Base-by-base conservation (phyloP, 2,113 vertebrate species). In the Syngnathus scovelli region DNA sequence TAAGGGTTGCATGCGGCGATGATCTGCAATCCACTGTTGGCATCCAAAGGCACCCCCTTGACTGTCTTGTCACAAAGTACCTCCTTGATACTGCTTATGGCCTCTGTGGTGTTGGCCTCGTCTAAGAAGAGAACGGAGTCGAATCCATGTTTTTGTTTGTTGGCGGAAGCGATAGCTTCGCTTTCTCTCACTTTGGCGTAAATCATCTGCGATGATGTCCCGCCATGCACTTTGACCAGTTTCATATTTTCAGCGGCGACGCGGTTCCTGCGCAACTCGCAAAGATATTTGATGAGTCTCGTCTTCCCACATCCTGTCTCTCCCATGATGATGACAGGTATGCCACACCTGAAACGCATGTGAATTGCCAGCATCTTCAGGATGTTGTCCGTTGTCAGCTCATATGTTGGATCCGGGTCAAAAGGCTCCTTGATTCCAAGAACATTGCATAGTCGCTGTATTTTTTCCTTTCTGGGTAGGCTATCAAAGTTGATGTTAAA, bases 1-100 rank as follows among this genome's bases (percentile, higher is more conserved):
- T 99, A 99, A 2, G 97, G 97, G 72, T 99, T 99, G 88, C 97
- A 99, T 64, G 97, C 97, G 0, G 96, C 96, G 18, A 99, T 93
- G 63, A 99, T 90, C 67, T 89, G 83, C 68, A 99, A 67, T 52
- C 95, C 94, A 0, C 86, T 91, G 76, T 70, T 11, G 0, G 67
- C 1, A n/a, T 0, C 64, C 77, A 98, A 82, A 7, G 74, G 70
- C 70, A 87, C 3, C 36, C 97, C 97, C 5, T 89, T 85, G 19
- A 93, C 92, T 0, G 94, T 95, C 56, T 12, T 86, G 70, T 99
- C 96, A 63, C 97, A 99, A 60, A 99, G 88, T 8, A 96, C 90
- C 71, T 99, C 97, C 78, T 99, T 99, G 79, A 99, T 96, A 70
- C 94, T 94, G 89, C 93, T 93, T 16, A 98, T 77, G 2, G 95